A percentile compares a stretch with the other conserved stretches of the same genome.
These are phyloP conservation scores for Apamea monoglypha DNA, from an alignment of 2,888 invertebrate genomes.

Conservation along the genomic window DNA sequence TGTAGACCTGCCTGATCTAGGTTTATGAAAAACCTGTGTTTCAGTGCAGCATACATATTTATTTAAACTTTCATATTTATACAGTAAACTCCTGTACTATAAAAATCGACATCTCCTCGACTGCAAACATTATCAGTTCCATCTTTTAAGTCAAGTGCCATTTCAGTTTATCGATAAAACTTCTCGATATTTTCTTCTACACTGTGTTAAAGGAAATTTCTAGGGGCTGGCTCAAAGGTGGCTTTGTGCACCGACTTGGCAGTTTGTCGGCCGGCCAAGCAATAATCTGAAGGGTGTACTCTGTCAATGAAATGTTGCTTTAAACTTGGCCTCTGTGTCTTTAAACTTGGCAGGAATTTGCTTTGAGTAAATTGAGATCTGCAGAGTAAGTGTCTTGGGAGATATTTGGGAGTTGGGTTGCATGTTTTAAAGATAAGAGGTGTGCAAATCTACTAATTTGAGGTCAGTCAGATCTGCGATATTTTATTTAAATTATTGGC, in stretches of 20 bases:
- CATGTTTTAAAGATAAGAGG: neutral
- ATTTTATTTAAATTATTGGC: neutral
- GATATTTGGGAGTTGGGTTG: neutral
- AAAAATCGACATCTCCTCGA: neutral
- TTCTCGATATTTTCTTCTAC: conserved; percentile 15
- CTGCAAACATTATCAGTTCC: neutral
- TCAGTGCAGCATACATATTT: neutral
- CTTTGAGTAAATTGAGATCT: neutral
- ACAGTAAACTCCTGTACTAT: neutral
- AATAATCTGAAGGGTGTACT: conserved; percentile 44
- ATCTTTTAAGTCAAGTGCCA: neutral
- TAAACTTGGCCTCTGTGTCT: conserved; percentile 30
- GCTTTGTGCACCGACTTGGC: conserved; percentile 44
- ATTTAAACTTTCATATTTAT: neutral
- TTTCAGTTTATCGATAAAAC: conserved; percentile 35
- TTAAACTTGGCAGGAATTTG: conserved; percentile 20
- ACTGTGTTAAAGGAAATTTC: conserved; percentile 27
- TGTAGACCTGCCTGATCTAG: no score
- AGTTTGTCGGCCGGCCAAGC: conserved; percentile 46
- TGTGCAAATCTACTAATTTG: neutral
- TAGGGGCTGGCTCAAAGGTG: conserved; percentile 16
- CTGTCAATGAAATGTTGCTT: conserved; percentile 45
- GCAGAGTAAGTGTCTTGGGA: neutral
- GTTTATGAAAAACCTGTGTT: no score
- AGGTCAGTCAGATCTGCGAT: neutral